These are phyloP conservation scores for Scatophagus argus DNA, from an alignment of 2,113 vertebrate species.

Conservation along the genomic window DNA sequence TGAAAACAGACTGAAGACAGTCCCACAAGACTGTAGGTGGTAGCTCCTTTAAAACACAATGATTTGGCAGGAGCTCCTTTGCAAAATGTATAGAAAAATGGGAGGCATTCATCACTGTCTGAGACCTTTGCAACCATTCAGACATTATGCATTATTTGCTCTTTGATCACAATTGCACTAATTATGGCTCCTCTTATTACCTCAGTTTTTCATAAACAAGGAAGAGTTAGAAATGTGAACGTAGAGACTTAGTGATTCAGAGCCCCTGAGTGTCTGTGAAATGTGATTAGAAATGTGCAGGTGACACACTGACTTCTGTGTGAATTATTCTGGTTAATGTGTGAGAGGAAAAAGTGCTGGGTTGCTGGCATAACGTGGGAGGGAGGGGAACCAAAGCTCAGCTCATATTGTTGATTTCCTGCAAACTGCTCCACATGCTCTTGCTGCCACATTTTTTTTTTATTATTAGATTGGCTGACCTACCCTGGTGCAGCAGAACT, in stretches of 20 bases:
- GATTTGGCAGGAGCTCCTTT: conserved; percentile 26
- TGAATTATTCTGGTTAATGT: conserved; percentile 16
- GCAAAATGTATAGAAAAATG: conserved; percentile 39
- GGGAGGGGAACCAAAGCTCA: conserved; percentile 24
- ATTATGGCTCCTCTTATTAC: conserved; percentile 54
- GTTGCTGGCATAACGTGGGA: not conserved
- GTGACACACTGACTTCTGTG: conserved; percentile 40
- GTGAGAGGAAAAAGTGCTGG: not conserved
- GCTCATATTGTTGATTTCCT: conserved; percentile 26
- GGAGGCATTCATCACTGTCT: conserved; percentile 58
- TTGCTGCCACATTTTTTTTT: conserved; percentile 2
- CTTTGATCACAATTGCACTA: conserved; percentile 66
- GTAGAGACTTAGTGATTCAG: conserved; percentile 31
- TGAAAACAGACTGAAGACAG: conserved; percentile 10
- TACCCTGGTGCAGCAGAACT: conserved; percentile 42
- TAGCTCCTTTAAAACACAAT: not conserved
- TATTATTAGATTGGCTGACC: conserved; percentile 43
- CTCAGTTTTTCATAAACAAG: conserved; percentile 56
- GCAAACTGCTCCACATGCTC: conserved; percentile 23
- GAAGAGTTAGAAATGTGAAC: conserved; percentile 37
- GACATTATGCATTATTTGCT: conserved; percentile 57
- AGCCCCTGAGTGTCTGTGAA: conserved; percentile 42
- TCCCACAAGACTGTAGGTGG: not conserved
- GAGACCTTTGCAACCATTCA: conserved; percentile 57
- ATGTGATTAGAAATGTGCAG: conserved; percentile 54